Percentiles rank a stretch among this genome's conserved stretches.
Conservation (phyloP, 1,140 invertebrate genomes). For the Gryllus bimaculatus region DNA sequence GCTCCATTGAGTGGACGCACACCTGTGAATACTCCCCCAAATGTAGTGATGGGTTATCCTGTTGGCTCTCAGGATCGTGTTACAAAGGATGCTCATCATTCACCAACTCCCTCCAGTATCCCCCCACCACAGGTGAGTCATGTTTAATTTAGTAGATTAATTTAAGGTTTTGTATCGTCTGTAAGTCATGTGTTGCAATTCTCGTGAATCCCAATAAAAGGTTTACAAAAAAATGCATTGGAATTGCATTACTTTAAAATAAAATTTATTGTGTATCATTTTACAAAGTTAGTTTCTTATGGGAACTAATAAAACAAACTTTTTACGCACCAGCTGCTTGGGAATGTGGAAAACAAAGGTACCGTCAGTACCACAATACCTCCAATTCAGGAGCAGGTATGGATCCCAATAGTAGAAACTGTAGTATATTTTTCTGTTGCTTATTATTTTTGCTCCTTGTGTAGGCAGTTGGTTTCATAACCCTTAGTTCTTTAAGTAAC, state of each 20-base stretch:
- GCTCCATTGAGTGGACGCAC: slow-evolving; percentile 13
- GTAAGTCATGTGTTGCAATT: too few relatives aligned
- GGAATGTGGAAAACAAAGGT: slow-evolving; percentile 28
- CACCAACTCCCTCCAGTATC: slow-evolving; percentile 16
- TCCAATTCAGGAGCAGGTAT: slow-evolving; percentile 28
- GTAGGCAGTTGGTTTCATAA: too few relatives aligned
- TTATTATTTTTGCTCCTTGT: background rate
- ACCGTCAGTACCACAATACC: slow-evolving; percentile 23
- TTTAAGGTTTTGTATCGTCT: too few relatives aligned
- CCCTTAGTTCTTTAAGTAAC: too few relatives aligned
- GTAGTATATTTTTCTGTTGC: background rate
- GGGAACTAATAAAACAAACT: background rate
- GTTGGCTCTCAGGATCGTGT: slow-evolving; percentile 22
- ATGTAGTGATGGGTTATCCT: slow-evolving; percentile 32
- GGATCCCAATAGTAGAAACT: background rate
- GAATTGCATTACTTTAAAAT: too few relatives aligned
- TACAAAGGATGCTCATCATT: slow-evolving; percentile 24
- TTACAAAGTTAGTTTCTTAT: background rate
- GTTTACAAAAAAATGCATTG: too few relatives aligned
- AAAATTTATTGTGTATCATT: too few relatives aligned
- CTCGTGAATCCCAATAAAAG: too few relatives aligned
- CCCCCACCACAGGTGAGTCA: slow-evolving; percentile 14
- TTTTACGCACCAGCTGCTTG: slow-evolving; percentile 23
- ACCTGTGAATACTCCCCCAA: slow-evolving; percentile 28
- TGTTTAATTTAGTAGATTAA: background rate